These are phyloP conservation scores for Rhipidura dahli DNA, from an alignment of 2,113 vertebrate genomes.

Conservation along the genomic window DNA sequence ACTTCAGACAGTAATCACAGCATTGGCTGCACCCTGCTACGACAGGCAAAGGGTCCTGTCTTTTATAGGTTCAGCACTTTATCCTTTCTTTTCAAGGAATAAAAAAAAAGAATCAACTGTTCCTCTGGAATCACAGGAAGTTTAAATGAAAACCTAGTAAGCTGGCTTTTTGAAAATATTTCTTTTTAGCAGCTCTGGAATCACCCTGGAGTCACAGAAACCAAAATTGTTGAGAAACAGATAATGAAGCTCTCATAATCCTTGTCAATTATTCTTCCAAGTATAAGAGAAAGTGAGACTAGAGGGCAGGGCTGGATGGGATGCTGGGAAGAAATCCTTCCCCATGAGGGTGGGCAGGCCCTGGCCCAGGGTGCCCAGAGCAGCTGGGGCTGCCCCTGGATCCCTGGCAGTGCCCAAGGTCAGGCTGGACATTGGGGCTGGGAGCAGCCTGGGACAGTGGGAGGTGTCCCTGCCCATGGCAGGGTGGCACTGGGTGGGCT, in stretches of 20 bases:
- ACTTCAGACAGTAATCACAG: neutral
- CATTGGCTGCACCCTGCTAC: neutral
- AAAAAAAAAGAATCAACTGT: neutral
- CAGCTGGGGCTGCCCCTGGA: neutral
- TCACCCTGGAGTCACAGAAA: neutral
- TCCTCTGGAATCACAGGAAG: neutral
- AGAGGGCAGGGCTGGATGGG: neutral
- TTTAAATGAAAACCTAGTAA: neutral
- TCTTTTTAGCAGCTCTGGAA: neutral
- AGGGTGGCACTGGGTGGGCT: neutral
- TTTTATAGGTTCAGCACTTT: neutral
- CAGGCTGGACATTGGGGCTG: neutral
- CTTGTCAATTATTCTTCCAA: neutral
- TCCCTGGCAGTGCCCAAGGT: neutral
- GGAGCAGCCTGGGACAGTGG: neutral
- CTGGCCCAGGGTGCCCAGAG: neutral
- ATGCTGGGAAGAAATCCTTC: neutral
- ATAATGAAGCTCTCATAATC: neutral
- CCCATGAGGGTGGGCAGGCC: neutral
- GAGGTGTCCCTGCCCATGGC: neutral
- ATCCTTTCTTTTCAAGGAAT: neutral
- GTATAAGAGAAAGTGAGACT: neutral
- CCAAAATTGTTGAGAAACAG: neutral
- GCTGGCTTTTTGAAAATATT: neutral
- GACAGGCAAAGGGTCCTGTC: neutral